Evolutionary conservation across 2,113 vertebrate species (phyloP).

Genomic region (Zosterops japonicus): DNA sequence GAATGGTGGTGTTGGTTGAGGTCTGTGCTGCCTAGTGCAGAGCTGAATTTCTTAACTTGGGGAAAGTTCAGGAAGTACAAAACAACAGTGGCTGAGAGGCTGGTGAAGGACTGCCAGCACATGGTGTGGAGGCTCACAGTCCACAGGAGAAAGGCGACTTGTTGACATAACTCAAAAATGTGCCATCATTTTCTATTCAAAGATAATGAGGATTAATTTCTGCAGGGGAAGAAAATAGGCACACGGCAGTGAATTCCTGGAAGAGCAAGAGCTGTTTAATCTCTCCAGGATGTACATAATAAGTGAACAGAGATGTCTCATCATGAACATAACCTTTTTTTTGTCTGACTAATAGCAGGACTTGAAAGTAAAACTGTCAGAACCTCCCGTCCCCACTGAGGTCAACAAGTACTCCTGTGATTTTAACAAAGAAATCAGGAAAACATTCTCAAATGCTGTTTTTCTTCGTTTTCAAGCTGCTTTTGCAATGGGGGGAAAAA

Average conservation of each 20-base stretch:
- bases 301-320: neutral
- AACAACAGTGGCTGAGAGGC: neutral
- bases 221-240: neutral
- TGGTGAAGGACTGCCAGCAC: neutral
- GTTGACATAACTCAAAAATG: neutral
- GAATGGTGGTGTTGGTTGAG: neutral
- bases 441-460: neutral
- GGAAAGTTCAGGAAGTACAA: neutral
- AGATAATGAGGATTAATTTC: neutral
- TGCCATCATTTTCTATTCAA: neutral
- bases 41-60: neutral
- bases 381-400: neutral
- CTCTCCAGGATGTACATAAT: neutral
- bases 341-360: constrained; percentile 3
- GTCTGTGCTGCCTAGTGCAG: rapidly evolving
- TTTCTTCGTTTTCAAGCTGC: neutral
- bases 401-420: neutral
- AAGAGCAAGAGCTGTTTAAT: neutral
- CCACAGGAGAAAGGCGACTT: neutral
- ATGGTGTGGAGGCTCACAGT: neutral
- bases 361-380: neutral
- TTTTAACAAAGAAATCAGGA: neutral
- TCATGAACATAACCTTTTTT: neutral
- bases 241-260: neutral
- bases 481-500: neutral